These are phyloP conservation scores for Corvus moneduloides DNA, from an alignment of 2,113 vertebrate species.

Conservation along the genomic window DNA sequence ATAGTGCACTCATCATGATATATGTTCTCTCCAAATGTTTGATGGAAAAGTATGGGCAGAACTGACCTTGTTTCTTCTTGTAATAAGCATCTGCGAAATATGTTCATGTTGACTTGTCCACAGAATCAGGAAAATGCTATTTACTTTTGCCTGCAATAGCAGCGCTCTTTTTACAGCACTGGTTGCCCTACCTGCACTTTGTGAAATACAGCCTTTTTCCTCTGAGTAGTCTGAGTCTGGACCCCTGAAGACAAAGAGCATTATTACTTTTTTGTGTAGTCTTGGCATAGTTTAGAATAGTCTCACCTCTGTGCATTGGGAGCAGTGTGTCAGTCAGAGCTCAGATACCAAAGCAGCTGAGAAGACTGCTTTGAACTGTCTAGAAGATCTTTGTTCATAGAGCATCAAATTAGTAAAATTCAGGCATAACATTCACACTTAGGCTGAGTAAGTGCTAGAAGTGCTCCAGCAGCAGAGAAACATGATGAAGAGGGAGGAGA, in stretches of 20 bases:
- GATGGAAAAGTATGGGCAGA: not conserved
- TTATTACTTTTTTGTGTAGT: not conserved
- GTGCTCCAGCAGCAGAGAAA: not conserved
- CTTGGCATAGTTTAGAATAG: not conserved
- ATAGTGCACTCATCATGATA: not conserved
- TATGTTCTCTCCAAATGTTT: not conserved
- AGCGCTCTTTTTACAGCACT: not conserved
- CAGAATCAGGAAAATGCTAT: not conserved
- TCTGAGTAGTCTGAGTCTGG: not conserved
- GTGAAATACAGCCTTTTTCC: not conserved
- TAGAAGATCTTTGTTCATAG: not conserved
- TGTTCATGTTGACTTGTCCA: not conserved
- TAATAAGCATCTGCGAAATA: not conserved
- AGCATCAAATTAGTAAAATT: not conserved
- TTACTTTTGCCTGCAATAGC: not conserved
- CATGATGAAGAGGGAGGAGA: not conserved
- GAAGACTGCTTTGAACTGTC: not conserved
- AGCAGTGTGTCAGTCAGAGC: accelerated
- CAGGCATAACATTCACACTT: not conserved
- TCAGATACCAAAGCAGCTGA: not conserved
- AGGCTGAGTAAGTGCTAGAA: not conserved
- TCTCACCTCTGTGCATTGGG: not conserved
- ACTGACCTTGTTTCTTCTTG: not conserved
- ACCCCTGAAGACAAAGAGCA: not conserved
- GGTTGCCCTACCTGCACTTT: not conserved